These are phyloP conservation scores for Arion vulgaris DNA, from an alignment of 1,140 invertebrate genomes.

Conservation along the genomic window DNA sequence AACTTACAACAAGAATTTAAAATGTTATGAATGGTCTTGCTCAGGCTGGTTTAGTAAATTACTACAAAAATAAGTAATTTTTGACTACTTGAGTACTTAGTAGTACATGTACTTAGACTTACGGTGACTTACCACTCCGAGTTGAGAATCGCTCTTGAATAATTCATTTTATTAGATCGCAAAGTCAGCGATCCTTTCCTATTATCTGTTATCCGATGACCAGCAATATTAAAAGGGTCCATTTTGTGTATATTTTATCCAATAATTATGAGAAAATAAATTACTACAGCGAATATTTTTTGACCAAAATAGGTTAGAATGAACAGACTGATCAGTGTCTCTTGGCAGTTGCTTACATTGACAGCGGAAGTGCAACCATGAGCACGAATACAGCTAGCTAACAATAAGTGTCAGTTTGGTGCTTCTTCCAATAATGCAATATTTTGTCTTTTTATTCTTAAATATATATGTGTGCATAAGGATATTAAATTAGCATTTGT, in stretches of 20 bases:
- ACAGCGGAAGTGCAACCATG: conserved; percentile 61
- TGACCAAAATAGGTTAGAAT: not conserved
- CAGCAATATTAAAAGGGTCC: conserved; percentile 36
- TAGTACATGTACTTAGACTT: not conserved
- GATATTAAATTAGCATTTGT: not conserved
- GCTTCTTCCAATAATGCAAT: not conserved
- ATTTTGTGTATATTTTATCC: conserved; percentile 31
- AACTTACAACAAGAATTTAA: no score
- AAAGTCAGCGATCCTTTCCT: conserved; percentile 68
- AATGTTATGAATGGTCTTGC: no score
- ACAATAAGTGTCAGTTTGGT: not conserved
- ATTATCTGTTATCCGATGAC: conserved; percentile 45
- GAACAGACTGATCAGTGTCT: not conserved
- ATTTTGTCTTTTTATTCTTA: not conserved
- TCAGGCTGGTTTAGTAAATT: no score
- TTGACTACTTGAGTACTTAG: no score
- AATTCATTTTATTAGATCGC: conserved; percentile 70
- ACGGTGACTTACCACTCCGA: conserved; percentile 66
- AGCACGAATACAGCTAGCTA: not conserved
- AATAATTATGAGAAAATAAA: conserved; percentile 34
- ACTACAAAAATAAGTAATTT: no score
- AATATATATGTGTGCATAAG: not conserved
- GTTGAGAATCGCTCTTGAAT: conserved; percentile 67
- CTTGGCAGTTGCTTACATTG: conserved; percentile 57
- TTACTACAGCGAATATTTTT: not conserved